Conservation (phyloP, 2,888 invertebrate species). For the Steinernema scapterisci region DNA sequence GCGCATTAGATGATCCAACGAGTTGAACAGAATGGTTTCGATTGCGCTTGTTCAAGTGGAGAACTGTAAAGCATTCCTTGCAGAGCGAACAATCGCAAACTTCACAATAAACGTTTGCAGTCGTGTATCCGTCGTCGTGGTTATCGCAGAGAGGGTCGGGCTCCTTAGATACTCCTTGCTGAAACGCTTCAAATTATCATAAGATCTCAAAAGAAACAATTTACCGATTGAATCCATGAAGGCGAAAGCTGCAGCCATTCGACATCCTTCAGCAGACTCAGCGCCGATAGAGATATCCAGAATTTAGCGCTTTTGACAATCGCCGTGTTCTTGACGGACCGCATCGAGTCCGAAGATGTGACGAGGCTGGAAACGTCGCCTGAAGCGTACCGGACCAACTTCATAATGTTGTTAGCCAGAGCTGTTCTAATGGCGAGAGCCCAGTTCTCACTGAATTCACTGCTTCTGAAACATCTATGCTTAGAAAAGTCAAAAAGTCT, state of each 20-base stretch:
- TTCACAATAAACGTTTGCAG: conserved; percentile 79
- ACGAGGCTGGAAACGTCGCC: conserved; percentile 32
- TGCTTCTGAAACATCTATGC: conserved; percentile 47
- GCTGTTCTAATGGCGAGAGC: conserved; percentile 46
- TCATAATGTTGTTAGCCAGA: conserved; percentile 49
- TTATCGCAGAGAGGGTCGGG: conserved; percentile 79
- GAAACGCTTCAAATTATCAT: conserved; percentile 14
- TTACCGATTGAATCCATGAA: conserved; percentile 39
- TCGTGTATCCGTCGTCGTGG: conserved; percentile 80
- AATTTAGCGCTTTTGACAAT: conserved; percentile 49
- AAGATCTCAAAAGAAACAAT: not conserved
- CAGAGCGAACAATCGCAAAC: conserved; percentile 78
- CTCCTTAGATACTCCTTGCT: conserved; percentile 50
- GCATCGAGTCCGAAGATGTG: conserved; percentile 34
- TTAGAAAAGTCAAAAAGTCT: too few relatives aligned
- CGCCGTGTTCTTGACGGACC: conserved; percentile 15
- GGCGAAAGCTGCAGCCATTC: conserved; percentile 56
- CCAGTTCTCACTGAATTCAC: conserved; percentile 54
- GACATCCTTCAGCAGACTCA: conserved; percentile 79
- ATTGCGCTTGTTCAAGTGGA: conserved; percentile 87
- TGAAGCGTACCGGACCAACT: conserved; percentile 28
- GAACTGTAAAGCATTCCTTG: conserved; percentile 88
- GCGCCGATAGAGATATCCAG: conserved; percentile 89
- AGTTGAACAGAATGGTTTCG: conserved; percentile 51
- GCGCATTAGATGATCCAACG: conserved; percentile 75